Conservation (phyloP, 1,140 invertebrate species). For the Leptinotarsa defecta region DNA sequence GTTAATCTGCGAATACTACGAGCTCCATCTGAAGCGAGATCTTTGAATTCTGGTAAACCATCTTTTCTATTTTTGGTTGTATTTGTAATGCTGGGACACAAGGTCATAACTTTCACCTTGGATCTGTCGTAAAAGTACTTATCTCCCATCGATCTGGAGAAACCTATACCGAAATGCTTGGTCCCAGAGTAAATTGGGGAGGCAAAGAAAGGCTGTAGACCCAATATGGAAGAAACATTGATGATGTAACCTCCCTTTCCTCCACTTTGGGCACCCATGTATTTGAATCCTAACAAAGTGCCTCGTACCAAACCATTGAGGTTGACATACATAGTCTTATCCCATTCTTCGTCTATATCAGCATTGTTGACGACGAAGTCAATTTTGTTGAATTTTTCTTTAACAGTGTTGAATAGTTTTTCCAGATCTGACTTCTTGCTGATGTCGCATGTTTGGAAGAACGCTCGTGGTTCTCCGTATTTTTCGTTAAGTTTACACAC, state of each 20-base stretch:
- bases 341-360: conserved; percentile 59
- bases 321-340: conserved; percentile 57
- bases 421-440: conserved; percentile 54
- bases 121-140: conserved; percentile 49
- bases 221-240: conserved; percentile 55
- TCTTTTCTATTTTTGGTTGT: conserved; percentile 10
- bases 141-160: conserved; percentile 57
- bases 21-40: neutral
- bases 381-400: conserved; percentile 36
- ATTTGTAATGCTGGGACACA: conserved; percentile 44
- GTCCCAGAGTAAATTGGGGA: conserved; percentile 57
- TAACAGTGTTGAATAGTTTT: conserved; percentile 31
- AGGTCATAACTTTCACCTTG: conserved; percentile 54
- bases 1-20: neutral
- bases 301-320: conserved; percentile 53
- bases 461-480: conserved; percentile 35
- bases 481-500: conserved; percentile 19
- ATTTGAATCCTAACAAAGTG: conserved; percentile 54
- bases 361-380: conserved; percentile 61
- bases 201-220: conserved; percentile 52
- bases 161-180: conserved; percentile 60
- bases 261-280: conserved; percentile 55
- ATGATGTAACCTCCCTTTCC: conserved; percentile 55
- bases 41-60: neutral
- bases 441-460: conserved; percentile 36